A percentile compares a stretch with the other conserved stretches of the same genome.
Evolutionary conservation across 2,113 vertebrate genomes (phyloP).

Genomic region (Barnardius zonarius): DNA sequence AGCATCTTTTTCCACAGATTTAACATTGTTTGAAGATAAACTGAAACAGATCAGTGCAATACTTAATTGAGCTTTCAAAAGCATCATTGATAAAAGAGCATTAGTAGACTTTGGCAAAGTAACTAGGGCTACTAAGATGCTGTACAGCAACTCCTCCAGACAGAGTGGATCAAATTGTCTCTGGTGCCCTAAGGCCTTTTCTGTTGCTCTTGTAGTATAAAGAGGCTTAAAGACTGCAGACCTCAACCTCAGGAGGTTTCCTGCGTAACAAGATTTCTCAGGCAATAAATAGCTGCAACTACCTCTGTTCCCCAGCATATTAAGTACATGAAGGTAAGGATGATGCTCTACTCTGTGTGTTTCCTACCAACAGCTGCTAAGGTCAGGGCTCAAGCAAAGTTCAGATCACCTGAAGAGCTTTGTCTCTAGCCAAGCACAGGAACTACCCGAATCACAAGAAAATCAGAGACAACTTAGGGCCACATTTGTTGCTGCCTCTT

Average conservation of each 20-base stretch:
- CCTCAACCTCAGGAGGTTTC: not conserved
- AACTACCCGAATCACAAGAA: not conserved
- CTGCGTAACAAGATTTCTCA: not conserved
- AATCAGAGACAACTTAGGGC: not conserved
- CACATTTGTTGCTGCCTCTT: not conserved
- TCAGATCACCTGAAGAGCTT: not conserved
- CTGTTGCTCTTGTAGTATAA: conserved; percentile 18
- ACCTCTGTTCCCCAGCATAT: not conserved
- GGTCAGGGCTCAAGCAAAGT: not conserved
- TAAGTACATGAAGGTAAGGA: not conserved
- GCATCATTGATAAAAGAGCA: conserved; percentile 4
- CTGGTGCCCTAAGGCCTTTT: not conserved
- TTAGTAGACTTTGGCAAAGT: not conserved
- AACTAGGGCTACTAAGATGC: not conserved
- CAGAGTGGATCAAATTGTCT: not conserved
- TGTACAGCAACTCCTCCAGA: not conserved
- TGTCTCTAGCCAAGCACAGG: not conserved
- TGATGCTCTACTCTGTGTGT: not conserved
- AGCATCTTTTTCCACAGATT: conserved; percentile 57
- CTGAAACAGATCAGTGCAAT: not conserved
- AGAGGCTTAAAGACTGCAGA: conserved; percentile 27
- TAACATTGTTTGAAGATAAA: conserved; percentile 49
- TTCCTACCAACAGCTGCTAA: not conserved
- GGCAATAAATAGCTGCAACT: conserved; percentile 13
- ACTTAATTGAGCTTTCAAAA: conserved; percentile 39